These are phyloP conservation scores for Rhizoglyphus robini DNA, from an alignment of 1,140 invertebrate genomes.

Conservation along the genomic window DNA sequence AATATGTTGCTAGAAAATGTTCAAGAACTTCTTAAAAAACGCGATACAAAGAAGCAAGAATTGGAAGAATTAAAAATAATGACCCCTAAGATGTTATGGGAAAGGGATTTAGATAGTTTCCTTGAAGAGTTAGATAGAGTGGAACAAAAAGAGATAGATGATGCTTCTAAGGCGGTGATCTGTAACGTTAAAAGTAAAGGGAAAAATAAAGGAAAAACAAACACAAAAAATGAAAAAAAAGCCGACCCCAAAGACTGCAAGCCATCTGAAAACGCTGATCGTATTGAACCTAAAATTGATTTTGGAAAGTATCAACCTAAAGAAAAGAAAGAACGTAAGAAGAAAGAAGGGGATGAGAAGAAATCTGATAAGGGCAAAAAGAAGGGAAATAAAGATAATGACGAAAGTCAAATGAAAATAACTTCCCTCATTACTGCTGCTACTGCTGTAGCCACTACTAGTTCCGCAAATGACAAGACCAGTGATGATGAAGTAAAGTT, in stretches of 20 bases:
- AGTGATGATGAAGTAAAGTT: not conserved
- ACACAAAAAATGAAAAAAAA: conserved; percentile 25
- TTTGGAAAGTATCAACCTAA: conserved; percentile 52
- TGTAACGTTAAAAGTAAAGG: conserved; percentile 44
- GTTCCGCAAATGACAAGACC: not conserved
- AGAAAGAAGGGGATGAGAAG: not conserved
- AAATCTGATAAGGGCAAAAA: conserved; percentile 8
- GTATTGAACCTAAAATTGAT: conserved; percentile 54
- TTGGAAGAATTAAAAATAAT: conserved; percentile 40
- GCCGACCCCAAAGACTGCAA: not conserved
- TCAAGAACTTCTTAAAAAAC: conserved; percentile 46
- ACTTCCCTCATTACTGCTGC: not conserved
- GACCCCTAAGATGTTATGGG: conserved; percentile 69
- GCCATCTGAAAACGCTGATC: conserved; percentile 8
- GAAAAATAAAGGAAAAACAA: conserved; percentile 36
- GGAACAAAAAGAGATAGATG: conserved; percentile 23
- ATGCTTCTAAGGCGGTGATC: not conserved
- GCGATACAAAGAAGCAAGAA: conserved; percentile 41
- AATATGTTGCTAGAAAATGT: conserved; percentile 82
- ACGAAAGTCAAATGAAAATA: not conserved
- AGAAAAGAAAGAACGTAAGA: not conserved
- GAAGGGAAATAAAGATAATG: not conserved
- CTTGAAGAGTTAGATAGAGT: conserved; percentile 43
- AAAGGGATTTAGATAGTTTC: conserved; percentile 68
- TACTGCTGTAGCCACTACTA: not conserved